These are phyloP conservation scores for Copidosoma aretas DNA, from an alignment of 2,888 invertebrate genomes.

Conservation along the genomic window DNA sequence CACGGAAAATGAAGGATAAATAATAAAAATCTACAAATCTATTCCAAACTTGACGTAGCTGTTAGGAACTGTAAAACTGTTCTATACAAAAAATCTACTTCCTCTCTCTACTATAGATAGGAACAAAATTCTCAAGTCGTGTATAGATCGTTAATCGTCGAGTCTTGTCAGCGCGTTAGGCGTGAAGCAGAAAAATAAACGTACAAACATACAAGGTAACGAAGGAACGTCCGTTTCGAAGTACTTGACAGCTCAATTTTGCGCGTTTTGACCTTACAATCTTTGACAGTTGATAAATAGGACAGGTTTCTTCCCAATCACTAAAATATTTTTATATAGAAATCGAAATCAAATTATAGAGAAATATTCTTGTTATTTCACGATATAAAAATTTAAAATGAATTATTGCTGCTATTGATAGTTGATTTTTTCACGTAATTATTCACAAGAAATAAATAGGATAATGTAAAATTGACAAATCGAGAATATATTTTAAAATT, in stretches of 20 bases:
- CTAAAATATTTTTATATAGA: slow-evolving; percentile 29
- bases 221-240: background rate
- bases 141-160: background rate
- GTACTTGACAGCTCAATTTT: slow-evolving; percentile 12
- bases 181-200: slow-evolving; percentile 8
- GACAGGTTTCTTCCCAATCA: slow-evolving; percentile 13
- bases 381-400: slow-evolving; percentile 7
- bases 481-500: slow-evolving; percentile 21
- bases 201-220: background rate
- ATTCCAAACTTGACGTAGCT: no score
- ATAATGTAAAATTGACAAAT: slow-evolving; percentile 3
- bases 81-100: slow-evolving; percentile 22
- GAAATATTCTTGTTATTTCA: slow-evolving; percentile 19
- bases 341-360: slow-evolving; percentile 21
- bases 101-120: slow-evolving; percentile 14
- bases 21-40: no score
- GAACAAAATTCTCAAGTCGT: no score
- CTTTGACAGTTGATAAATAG: slow-evolving; percentile 2
- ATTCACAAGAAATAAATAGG: slow-evolving; percentile 8
- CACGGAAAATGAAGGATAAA: background rate
- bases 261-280: slow-evolving; percentile 15
- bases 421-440: slow-evolving; percentile 18
- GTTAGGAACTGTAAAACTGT: background rate
- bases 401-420: slow-evolving; percentile 20
- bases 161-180: slow-evolving; percentile 1